These are phyloP conservation scores for Micrastur ruficollis DNA, from an alignment of 2,797 vertebrate species.

Conservation along the genomic window DNA sequence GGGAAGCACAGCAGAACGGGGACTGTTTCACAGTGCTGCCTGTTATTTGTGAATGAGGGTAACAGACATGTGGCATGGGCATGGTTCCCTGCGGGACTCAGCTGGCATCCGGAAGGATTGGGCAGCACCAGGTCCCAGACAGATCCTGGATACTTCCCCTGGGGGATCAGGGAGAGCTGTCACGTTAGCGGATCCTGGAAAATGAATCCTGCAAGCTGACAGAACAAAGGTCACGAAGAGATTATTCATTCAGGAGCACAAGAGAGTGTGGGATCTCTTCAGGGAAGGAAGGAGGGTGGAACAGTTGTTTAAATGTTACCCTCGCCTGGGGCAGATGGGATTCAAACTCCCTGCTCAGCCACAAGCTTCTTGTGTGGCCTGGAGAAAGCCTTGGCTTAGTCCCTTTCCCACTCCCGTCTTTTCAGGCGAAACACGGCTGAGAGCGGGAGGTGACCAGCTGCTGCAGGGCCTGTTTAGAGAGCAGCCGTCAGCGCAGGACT, in stretches of 20 bases:
- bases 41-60: not conserved
- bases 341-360: not conserved
- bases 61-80: fast-evolving
- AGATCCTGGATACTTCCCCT: not conserved
- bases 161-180: not conserved
- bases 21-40: not conserved
- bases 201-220: not conserved
- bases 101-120: not conserved
- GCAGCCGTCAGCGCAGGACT: fast-evolving
- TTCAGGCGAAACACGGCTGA: not conserved
- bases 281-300: not conserved
- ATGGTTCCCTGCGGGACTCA: not conserved
- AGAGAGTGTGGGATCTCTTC: not conserved
- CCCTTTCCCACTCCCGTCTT: not conserved
- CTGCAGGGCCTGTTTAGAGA: not conserved
- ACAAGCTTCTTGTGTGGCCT: not conserved
- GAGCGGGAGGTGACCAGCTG: not conserved
- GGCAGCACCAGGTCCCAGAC: fast-evolving
- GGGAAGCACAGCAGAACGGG: not conserved
- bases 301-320: not conserved
- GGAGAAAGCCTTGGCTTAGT: not conserved
- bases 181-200: fast-evolving
- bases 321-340: not conserved
- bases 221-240: not conserved
- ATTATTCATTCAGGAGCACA: fast-evolving